Evolutionary conservation across 2,888 invertebrate genomes (phyloP).

Genomic region (Caenorhabditis sulstoni): DNA sequence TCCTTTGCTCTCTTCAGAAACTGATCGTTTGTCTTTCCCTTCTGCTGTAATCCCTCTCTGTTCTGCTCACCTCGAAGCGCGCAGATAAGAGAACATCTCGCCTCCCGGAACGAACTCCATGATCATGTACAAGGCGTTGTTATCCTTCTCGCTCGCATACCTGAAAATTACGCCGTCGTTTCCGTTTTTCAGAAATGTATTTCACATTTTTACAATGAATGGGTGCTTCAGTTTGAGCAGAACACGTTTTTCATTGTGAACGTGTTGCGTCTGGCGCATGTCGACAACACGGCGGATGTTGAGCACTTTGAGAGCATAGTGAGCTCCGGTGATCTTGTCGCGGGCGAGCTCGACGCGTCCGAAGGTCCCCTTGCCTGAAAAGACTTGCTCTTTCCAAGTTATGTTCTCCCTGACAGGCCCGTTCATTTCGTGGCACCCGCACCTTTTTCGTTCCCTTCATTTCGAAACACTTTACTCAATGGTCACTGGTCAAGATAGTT

Average conservation of each 20-base stretch:
- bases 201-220: slow-evolving; percentile 95
- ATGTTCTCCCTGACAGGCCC: slow-evolving; percentile 10
- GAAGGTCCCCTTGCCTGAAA: slow-evolving; percentile 90
- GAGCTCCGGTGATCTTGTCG: slow-evolving; percentile 85
- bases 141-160: slow-evolving; percentile 93
- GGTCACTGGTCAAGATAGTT: slow-evolving; percentile 59
- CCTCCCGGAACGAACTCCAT: slow-evolving; percentile 97
- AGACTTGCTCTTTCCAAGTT: slow-evolving; percentile 14
- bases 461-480: slow-evolving; percentile 27
- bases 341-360: slow-evolving; percentile 90
- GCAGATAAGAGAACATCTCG: slow-evolving; percentile 87
- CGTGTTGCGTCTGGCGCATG: slow-evolving; percentile 95
- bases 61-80: slow-evolving; percentile 64
- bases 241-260: slow-evolving; percentile 96
- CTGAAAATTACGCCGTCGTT: slow-evolving; percentile 83
- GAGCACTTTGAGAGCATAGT: slow-evolving; percentile 92
- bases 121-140: slow-evolving; percentile 94
- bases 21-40: too few relatives aligned
- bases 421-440: slow-evolving; percentile 35
- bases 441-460: slow-evolving; percentile 15
- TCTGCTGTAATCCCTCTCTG: too few relatives aligned
- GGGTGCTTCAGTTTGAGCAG: slow-evolving; percentile 91
- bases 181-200: slow-evolving; percentile 44
- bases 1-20: background rate
- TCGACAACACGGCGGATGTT: slow-evolving; percentile 90